phyloP scores from a whole-genome alignment of 2,797 vertebrate genomes.

The Falco concolor region DNA sequence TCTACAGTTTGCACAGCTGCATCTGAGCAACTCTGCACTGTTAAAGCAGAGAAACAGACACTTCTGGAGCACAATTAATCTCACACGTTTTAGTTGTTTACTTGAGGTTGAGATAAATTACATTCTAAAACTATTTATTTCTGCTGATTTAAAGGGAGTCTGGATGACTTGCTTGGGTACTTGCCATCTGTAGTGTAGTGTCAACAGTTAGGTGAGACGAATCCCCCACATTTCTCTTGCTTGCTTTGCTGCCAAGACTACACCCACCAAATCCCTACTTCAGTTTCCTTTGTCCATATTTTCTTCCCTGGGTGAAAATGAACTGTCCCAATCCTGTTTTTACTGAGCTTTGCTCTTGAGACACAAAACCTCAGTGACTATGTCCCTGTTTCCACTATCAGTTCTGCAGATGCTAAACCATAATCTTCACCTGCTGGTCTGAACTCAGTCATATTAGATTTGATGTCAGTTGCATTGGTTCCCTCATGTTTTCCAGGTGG shows the following conservation, averaged over 20 bases:
- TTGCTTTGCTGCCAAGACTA: not conserved
- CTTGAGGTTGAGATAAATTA: not conserved
- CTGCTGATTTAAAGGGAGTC: not conserved
- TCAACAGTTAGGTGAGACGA: not conserved
- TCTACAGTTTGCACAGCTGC: fast-evolving
- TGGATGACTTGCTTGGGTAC: not conserved
- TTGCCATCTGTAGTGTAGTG: not conserved
- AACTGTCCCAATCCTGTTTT: not conserved
- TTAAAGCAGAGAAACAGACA: not conserved
- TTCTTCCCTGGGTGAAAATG: not conserved
- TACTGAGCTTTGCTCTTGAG: not conserved
- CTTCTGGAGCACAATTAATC: not conserved
- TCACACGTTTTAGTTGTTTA: not conserved
- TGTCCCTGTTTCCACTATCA: not conserved
- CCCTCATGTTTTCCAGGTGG: constrained; percentile 2
- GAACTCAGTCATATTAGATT: not conserved
- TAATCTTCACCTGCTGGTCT: not conserved
- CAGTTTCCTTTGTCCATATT: not conserved
- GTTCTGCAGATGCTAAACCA: not conserved
- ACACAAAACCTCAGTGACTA: not conserved
- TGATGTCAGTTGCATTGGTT: not conserved
- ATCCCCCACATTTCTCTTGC: not conserved
- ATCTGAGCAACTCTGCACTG: not conserved
- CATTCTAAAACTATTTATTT: not conserved
- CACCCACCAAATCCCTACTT: not conserved